Percentiles rank a stretch among this genome's conserved stretches.
Conservation (phyloP, 2,888 invertebrate species). For the Drosophila macrospina region DNA sequence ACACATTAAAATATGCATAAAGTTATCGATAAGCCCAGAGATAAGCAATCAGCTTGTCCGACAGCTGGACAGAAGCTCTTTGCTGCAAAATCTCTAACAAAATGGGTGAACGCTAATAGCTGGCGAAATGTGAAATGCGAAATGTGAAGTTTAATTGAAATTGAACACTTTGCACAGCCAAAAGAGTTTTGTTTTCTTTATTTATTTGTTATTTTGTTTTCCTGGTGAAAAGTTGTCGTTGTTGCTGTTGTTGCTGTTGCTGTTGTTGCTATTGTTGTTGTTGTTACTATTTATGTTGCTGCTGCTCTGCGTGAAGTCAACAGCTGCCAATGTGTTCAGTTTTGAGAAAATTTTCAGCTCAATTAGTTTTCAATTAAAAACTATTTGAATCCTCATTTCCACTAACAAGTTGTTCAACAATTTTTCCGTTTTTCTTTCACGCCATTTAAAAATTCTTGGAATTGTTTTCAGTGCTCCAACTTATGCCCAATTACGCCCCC, state of each 20-base stretch:
- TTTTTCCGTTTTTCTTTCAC: conserved; percentile 38
- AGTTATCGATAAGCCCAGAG: conserved; percentile 9
- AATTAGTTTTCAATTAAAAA: conserved; percentile 71
- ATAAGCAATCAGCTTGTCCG: conserved; percentile 11
- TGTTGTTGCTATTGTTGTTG: conserved; percentile 4
- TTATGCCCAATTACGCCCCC: neutral
- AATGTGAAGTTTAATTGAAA: conserved; percentile 22
- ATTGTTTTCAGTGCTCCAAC: conserved; percentile 5
- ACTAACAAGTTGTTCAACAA: conserved; percentile 26
- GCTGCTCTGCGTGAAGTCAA: conserved; percentile 14
- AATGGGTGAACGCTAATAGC: no score
- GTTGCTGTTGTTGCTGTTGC: conserved; percentile 22
- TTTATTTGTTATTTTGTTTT: conserved; percentile 34
- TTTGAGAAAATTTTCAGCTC: conserved; percentile 44
- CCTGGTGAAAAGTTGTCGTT: conserved; percentile 75
- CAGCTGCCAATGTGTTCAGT: conserved; percentile 43
- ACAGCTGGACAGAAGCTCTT: neutral
- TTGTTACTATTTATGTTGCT: neutral
- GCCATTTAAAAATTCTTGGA: conserved; percentile 43
- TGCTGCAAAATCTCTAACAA: conserved; percentile 24
- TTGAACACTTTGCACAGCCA: conserved; percentile 40
- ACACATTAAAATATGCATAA: conserved; percentile 4
- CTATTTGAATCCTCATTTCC: conserved; percentile 54
- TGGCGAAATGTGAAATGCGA: conserved; percentile 22
- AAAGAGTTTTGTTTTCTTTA: conserved; percentile 4